phyloP scores from a whole-genome alignment of 35 echinoderm and acorn worm species.

The Amphiura filiformis region DNA sequence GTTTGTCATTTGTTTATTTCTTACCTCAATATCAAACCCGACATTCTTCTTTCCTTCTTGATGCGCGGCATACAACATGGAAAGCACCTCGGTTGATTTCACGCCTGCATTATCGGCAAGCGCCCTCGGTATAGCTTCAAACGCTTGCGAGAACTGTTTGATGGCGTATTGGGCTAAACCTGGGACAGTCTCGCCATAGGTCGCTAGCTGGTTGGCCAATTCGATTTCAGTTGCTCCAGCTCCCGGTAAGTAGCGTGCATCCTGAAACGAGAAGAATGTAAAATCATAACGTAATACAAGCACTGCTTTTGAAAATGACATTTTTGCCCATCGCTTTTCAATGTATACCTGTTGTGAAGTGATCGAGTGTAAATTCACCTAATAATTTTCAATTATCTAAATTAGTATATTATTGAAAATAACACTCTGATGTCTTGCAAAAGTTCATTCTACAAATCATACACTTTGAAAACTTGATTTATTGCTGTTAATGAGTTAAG shows the following conservation, averaged over 20 bases:
- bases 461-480: no score
- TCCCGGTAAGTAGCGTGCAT: slow-evolving; percentile 81
- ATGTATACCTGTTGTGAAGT: background rate
- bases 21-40: slow-evolving; percentile 96
- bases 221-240: slow-evolving; percentile 92
- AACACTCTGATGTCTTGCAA: no score
- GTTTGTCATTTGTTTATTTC: no score
- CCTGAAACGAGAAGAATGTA: no score
- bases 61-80: slow-evolving; percentile 92
- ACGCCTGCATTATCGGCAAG: slow-evolving; percentile 93
- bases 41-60: slow-evolving; percentile 84
- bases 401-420: no score
- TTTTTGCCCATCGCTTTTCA: no score
- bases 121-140: slow-evolving; percentile 82
- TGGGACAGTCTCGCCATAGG: slow-evolving; percentile 89
- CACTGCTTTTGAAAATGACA: no score
- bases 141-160: slow-evolving; percentile 91
- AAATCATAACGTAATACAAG: no score
- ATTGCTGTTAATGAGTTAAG: no score
- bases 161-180: slow-evolving; percentile 92
- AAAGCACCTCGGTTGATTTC: slow-evolving; percentile 87
- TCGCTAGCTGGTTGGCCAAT: slow-evolving; percentile 71
- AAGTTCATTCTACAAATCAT: no score
- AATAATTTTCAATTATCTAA: background rate
- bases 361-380: no score